phyloP scores from a whole-genome alignment of 2,113 vertebrate species.

The Mirounga angustirostris region DNA sequence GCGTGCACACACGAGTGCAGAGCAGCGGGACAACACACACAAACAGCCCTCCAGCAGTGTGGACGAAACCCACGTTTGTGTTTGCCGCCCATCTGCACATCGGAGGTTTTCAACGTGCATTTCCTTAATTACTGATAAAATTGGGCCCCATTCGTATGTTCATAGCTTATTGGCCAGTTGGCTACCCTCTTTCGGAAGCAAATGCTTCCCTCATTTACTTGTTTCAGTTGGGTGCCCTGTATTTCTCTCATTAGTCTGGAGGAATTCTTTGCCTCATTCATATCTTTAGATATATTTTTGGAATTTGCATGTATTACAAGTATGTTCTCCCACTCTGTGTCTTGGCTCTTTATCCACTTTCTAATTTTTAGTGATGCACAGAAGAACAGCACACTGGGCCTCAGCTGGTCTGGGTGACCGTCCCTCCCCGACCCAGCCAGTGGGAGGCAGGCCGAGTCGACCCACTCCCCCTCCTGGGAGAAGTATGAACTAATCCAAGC shows the following conservation, averaged over 20 bases:
- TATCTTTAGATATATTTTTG: neutral
- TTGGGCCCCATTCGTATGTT: accelerated
- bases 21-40: too few species aligned
- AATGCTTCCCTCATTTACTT: neutral
- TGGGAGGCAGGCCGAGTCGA: neutral
- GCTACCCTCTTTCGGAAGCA: neutral
- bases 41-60: neutral
- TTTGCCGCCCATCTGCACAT: accelerated
- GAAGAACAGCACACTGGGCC: neutral
- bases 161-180: accelerated
- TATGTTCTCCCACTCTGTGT: neutral
- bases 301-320: accelerated
- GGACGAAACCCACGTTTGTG: accelerated
- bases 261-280: neutral
- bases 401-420: neutral
- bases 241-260: neutral
- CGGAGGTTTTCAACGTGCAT: accelerated
- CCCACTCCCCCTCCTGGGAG: too few species aligned
- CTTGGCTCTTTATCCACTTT: neutral
- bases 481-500: accelerated
- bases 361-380: too few species aligned
- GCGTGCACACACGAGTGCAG: too few species aligned
- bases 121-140: neutral
- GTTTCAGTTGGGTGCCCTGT: accelerated
- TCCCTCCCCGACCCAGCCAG: neutral